Conservation (phyloP, 2,797 vertebrate genomes). For the Poeciliopsis presidionis region DNA sequence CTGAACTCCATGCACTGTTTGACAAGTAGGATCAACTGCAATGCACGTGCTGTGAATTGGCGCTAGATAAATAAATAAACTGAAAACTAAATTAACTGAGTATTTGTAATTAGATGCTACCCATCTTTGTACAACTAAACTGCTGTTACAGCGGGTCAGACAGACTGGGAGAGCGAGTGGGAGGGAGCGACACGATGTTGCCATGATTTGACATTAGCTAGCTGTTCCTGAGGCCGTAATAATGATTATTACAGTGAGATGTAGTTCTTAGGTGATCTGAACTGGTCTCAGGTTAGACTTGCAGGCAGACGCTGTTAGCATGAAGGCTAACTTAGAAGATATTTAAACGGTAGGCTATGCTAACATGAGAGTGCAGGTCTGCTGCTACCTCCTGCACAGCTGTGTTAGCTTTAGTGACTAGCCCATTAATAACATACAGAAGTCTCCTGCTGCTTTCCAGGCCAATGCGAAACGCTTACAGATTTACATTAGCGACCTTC, state of each 20-base stretch:
- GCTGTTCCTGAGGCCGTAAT: not conserved
- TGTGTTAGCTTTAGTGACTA: constrained; percentile 21
- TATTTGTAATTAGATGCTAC: not conserved
- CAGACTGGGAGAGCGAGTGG: constrained; percentile 24
- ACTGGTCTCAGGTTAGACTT: not conserved
- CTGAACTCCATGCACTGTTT: not conserved
- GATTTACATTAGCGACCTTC: constrained; percentile 13
- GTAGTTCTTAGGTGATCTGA: not conserved
- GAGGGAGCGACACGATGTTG: constrained; percentile 53
- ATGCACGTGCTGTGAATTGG: not conserved
- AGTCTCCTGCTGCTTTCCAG: not conserved
- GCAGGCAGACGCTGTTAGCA: constrained; percentile 16
- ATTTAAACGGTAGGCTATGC: constrained; percentile 59
- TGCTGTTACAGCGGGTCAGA: not conserved
- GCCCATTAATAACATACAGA: not conserved
- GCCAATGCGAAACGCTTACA: not conserved
- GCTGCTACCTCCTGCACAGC: constrained; percentile 5
- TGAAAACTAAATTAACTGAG: not conserved
- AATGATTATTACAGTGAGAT: rapidly evolving
- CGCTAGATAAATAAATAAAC: no score
- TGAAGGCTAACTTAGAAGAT: constrained; percentile 24
- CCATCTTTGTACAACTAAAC: not conserved
- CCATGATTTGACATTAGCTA: constrained; percentile 65
- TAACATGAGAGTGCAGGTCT: constrained; percentile 65
- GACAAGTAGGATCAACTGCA: not conserved